Conservation (phyloP, 2,113 vertebrate species). For the Vireo altiloquus region DNA sequence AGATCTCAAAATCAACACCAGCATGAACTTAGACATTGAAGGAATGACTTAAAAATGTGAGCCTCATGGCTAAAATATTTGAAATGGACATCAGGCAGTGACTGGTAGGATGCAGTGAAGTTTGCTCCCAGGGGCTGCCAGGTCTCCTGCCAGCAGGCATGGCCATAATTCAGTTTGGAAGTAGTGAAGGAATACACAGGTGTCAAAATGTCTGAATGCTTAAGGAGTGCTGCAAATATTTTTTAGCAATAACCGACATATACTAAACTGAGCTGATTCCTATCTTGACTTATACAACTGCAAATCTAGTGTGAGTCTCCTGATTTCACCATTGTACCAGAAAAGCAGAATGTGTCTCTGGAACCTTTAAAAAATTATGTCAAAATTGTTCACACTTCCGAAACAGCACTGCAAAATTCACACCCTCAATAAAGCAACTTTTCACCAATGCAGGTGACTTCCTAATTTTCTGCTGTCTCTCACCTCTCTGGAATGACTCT, state of each 20-base stretch:
- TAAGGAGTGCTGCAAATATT: neutral
- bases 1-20: neutral
- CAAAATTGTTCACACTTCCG: neutral
- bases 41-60: neutral
- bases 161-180: neutral
- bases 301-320: neutral
- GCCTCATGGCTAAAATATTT: neutral
- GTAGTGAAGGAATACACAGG: neutral
- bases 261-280: neutral
- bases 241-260: neutral
- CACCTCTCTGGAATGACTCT: conserved; percentile 33
- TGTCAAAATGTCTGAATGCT: neutral
- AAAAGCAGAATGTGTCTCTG: neutral
- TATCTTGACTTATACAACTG: neutral
- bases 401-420: neutral
- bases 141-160: neutral
- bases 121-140: neutral
- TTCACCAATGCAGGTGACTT: neutral
- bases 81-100: neutral
- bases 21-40: neutral
- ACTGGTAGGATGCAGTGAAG: neutral
- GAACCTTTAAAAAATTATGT: neutral
- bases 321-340: neutral
- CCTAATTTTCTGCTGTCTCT: neutral
- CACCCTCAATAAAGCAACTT: neutral